Evolutionary conservation across 2,113 vertebrate species (phyloP), one percentile per base, ranked within the genome.

Genomic region (Hypanus sabinus): DNA sequence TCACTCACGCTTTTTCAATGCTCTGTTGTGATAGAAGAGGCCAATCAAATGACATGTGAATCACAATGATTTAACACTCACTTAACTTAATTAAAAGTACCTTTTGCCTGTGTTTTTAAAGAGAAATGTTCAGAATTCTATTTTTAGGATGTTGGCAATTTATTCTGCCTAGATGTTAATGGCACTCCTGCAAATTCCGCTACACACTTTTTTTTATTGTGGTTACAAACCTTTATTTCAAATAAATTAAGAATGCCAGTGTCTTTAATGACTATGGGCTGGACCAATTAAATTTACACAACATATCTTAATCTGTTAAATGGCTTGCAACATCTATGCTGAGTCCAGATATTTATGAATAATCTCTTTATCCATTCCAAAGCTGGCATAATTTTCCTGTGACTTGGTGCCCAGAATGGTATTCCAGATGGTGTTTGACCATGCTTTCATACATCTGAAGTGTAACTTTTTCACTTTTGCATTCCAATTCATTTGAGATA

Each of bases 61-160:
- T 85, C 81, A 16, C 46, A 10, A 60, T 24, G 38, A 33, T 33
- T 55, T 83, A 83, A 83, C 38, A 83, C n/a, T 16, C n/a, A 30
- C 60, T 65, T 18, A 90, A 90, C n/a, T 38, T 57, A 90, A 33
- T 90, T 24, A 88, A 88, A 85, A 88, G n/a, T n/a, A 91, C 30
- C n/a, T 60, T 14, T 14, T 91, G 60, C 1, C 65, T 27, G 68
- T 68, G 27, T 46, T 30, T 70, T 71, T 4, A 62, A 11, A 30
- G 46, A 11, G 68, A 87, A 30, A 27, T 4, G 24, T 70, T 14
- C 9, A 24, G 5, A 20, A 33, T 38, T 11, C 7, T 38, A 71
- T 71, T 71, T 92, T 71, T 11, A 38, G 65, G 65, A 46, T 38
- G 55, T 22, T 22, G 20, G 18, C 22, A 70, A 92, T 46, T 71